Evolutionary conservation across 2,797 vertebrate species (phyloP), one percentile per base, ranked within the genome.

Genomic region (Xiphorhynchus erythropygius): DNA sequence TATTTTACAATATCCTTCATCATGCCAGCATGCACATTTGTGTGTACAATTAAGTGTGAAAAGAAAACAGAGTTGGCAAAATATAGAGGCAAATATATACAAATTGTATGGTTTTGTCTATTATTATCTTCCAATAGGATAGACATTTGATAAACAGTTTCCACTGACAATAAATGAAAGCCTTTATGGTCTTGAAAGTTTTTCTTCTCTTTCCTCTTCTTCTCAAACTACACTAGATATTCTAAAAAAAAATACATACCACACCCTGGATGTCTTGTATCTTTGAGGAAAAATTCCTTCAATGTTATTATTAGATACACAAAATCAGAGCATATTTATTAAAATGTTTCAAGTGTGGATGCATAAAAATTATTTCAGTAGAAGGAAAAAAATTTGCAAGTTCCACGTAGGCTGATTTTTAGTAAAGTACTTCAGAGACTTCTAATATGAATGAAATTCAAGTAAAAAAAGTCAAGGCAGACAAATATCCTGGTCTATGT

Each of bases 11-110:
- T 8, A 60, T 0, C 4, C 7, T 52, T 49, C 2, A 4, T 47
- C 21, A 47, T 0, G 1, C 3, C 7, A 75, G 44, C 4, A 50
- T 1, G 2, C 6, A 39, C 0, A 3, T 46, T 78, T 56, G 3
- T 62, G 7, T 35, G 52, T 47, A 46, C 42, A 82, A 71, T 42
- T 46, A 76, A 76, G 24, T 44, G 18, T 69, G 27, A 87, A 85
- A 93, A 33, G 17, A 82, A 3, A 89, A 37, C 52, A 84, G 8
- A 77, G 9, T 1, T 67, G 15, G 10, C 17, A 80, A 81, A 42
- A 52, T 44, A 83, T 56, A 41, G 32, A 76, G 7, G 11, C 3
- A 93, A 50, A 75, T 52, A 5, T 39, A 50, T 42, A 63, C 5
- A 50, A 76, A 83, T 52, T 11, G 24, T 4, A 35, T 30, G 8